Base-by-base conservation (phyloP, 2,888 invertebrate genomes). In the Ochropacha duplaris region DNA sequence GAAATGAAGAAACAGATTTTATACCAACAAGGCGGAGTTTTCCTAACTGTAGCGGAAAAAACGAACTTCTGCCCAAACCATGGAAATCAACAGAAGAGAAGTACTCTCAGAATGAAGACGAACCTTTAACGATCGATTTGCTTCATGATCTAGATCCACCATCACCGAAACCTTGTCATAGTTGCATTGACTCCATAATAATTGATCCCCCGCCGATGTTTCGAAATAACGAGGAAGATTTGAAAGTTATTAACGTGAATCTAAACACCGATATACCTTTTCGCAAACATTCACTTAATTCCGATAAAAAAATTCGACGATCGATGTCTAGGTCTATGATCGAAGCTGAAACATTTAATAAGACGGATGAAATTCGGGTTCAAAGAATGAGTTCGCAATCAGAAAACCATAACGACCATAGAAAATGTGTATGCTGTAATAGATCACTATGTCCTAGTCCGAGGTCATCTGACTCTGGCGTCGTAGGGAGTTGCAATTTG, bases 401-500 rank as follows among this genome's bases (percentile, higher is more conserved):
- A 0, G 92, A 92, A 63, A 85, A 82, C 49, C 81, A 86, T 57
- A 87, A 84, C 66, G 59, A 59, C 39, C 74, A 78, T 31, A 82
- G 75, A 61, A 92, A 90, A 76, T 95, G 95, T 71, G 94, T 94
- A 74, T 95, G 94, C 71, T 95, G 95, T 66, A 94, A 94, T 69
- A 92, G 93, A 68, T 95, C 94, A 0, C 83, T 94, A 66, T 95
- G 94, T 64, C 94, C 94, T 44, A 96, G 96, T 83, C 95, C 95
- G 0, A 92, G 96, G 63, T 96, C 96, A 8, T 97, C 97, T 16
- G 96, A 96, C 81, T 97, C 97, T 0, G 97, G 97, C 24, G 96
- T 97, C 88, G 97, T 96, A 0, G 97, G 97, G 26, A 97, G 96
- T 85, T 96, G 95, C 76, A 95, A 95, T 57, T 91, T 96, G 61